Percentiles rank a stretch among this genome's conserved stretches.
phyloP scores from a whole-genome alignment of 2,113 vertebrate genomes.

The Cariama cristata region DNA sequence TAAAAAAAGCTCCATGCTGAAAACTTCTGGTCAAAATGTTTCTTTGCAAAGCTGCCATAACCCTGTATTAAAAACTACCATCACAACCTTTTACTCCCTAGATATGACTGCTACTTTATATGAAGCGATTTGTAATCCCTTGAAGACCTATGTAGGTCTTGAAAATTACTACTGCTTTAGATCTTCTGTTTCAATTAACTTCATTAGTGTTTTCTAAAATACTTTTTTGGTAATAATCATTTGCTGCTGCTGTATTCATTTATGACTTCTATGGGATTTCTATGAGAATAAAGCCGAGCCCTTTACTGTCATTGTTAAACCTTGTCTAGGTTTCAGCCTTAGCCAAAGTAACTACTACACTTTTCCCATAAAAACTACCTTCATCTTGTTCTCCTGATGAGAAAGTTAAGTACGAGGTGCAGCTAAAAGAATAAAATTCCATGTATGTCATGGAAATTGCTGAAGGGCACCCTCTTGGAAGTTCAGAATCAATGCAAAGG shows the following conservation, averaged over 20 bases:
- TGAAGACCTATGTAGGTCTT: background rate
- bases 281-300: background rate
- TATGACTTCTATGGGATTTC: background rate
- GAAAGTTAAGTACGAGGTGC: background rate
- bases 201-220: background rate
- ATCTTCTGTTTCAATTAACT: background rate
- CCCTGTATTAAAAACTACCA: background rate
- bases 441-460: background rate
- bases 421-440: background rate
- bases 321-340: background rate
- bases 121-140: background rate
- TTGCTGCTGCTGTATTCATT: background rate
- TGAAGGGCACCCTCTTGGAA: background rate
- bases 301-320: background rate
- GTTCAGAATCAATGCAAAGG: background rate
- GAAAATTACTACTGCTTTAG: background rate
- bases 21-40: background rate
- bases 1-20: background rate
- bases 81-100: background rate
- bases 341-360: background rate
- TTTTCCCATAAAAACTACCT: background rate
- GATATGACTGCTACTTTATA: background rate
- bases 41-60: background rate
- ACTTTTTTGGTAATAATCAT: background rate
- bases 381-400: background rate